Conservation (phyloP, 92 coral and sea anemone species). For the Desmophyllum pertusum region DNA sequence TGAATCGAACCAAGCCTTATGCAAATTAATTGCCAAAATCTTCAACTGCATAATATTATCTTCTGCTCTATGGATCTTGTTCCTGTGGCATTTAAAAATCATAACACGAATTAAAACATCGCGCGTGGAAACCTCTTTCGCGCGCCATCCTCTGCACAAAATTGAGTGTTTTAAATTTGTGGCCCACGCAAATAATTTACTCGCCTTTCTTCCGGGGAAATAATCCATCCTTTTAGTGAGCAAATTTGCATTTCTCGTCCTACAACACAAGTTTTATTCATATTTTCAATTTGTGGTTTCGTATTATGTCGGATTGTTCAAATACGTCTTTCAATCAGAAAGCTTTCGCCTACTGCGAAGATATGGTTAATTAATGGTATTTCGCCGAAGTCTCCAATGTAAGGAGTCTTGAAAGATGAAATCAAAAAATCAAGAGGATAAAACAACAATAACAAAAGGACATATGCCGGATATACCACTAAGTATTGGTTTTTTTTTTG, state of each 20-base stretch:
- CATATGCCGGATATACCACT: background rate
- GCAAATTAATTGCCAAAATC: conserved; percentile 49
- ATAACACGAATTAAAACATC: conserved; percentile 4
- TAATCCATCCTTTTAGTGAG: conserved; percentile 15
- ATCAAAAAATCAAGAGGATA: conserved; percentile 1
- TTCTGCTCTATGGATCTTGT: conserved; percentile 18
- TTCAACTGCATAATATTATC: conserved; percentile 38
- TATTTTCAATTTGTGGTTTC: conserved; percentile 47
- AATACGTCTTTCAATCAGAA: conserved; percentile 34
- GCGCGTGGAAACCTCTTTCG: conserved; percentile 22
- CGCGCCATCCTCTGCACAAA: conserved; percentile 9
- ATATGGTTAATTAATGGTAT: conserved; percentile 35
- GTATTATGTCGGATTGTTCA: conserved; percentile 34
- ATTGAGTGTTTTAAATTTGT: background rate
- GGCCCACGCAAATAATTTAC: conserved; percentile 22
- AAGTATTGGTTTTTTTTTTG: background rate
- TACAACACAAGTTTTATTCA: conserved; percentile 35
- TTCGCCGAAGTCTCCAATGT: background rate
- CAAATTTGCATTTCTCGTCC: conserved; percentile 41
- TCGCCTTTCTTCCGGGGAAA: conserved; percentile 1
- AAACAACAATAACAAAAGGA: background rate
- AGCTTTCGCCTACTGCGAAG: conserved; percentile 32
- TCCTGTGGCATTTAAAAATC: conserved; percentile 26
- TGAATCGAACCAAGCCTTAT: conserved; percentile 53
- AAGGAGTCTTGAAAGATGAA: conserved; percentile 22